Conservation (phyloP, 2,113 vertebrate genomes). For the Budorcas taxicolor region DNA sequence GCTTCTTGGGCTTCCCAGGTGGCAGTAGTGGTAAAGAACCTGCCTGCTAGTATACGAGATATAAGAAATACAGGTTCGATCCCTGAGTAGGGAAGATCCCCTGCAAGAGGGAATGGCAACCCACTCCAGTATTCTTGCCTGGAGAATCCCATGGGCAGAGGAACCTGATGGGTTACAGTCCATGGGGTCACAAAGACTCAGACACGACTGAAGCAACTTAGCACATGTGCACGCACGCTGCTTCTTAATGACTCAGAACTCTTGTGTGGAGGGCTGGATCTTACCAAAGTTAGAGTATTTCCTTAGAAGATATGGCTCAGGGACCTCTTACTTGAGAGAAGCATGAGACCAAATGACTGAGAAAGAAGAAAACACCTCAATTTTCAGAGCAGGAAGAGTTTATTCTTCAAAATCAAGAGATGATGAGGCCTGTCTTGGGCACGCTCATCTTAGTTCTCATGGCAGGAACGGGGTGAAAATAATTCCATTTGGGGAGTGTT, state of each 20-base stretch:
- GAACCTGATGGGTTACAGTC: neutral
- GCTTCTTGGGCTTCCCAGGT: neutral
- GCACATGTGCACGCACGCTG: fast-evolving
- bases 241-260: neutral
- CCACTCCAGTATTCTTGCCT: neutral
- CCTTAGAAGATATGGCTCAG: neutral
- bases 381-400: neutral
- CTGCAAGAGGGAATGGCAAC: neutral
- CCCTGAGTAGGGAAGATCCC: neutral
- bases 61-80: neutral
- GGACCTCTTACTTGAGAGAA: neutral
- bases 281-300: neutral
- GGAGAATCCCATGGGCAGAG: neutral
- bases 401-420: neutral
- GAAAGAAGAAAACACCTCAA: neutral
- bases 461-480: neutral
- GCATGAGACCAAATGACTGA: neutral
- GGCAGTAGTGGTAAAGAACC: neutral
- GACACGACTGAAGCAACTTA: neutral
- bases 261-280: neutral
- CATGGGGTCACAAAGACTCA: neutral
- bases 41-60: neutral
- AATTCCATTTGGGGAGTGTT: neutral
- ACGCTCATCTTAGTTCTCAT: neutral
- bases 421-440: neutral